phyloP scores from a whole-genome alignment of 2,113 vertebrate species.

The Edolisoma coerulescens region DNA sequence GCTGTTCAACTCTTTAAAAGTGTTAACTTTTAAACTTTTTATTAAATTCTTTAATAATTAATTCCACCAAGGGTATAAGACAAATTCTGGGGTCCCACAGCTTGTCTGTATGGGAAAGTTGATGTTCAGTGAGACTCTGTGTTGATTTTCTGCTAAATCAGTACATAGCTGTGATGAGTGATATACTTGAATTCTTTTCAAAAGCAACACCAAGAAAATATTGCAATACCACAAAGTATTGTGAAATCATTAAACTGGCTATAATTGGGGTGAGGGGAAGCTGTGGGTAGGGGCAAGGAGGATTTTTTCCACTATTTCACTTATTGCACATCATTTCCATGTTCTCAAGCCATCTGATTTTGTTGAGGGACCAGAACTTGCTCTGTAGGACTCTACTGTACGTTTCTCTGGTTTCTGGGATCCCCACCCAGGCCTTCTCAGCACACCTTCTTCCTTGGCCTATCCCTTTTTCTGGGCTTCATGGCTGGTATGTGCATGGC shows the following conservation, averaged over 20 bases:
- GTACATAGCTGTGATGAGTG: not conserved
- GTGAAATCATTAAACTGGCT: not conserved
- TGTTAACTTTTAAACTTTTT: not conserved
- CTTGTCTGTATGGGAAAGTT: not conserved
- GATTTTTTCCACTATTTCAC: not conserved
- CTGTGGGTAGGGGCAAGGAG: not conserved
- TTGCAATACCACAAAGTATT: not conserved
- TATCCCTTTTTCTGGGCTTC: not conserved
- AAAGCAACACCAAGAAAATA: not conserved
- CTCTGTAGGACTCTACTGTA: not conserved
- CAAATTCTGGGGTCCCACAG: not conserved
- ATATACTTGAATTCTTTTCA: conserved; percentile 1
- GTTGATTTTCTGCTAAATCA: not conserved
- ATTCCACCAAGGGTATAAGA: not conserved
- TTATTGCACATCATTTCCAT: not conserved
- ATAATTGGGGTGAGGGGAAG: not conserved
- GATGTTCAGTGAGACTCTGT: not conserved
- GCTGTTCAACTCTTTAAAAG: not conserved
- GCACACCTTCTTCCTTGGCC: not conserved
- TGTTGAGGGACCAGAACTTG: not conserved
- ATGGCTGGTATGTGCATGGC: rapidly evolving
- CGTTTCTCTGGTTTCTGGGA: not conserved
- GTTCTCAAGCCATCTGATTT: not conserved
- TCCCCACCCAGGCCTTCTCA: not conserved
- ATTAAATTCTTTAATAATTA: not conserved